Evolutionary conservation across 2,113 vertebrate genomes (phyloP).

Genomic region (Phalacrocorax aristotelis): DNA sequence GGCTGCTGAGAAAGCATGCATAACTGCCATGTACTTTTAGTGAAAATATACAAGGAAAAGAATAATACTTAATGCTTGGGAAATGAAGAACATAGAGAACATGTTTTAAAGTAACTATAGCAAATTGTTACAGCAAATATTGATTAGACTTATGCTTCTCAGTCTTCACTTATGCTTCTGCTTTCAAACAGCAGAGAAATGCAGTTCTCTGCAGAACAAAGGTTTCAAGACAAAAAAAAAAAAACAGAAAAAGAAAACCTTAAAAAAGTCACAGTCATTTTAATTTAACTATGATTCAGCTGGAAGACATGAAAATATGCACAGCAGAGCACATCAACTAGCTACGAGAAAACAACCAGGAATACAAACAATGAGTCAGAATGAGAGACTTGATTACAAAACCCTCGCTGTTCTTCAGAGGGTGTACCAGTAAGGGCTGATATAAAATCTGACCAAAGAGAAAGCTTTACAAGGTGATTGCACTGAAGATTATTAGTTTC

Average conservation of each 20-base stretch:
- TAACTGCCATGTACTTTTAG: neutral
- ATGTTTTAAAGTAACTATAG: neutral
- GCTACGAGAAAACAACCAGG: neutral
- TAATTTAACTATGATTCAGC: neutral
- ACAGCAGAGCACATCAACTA: neutral
- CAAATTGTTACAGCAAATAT: neutral
- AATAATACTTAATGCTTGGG: neutral
- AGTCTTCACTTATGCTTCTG: neutral
- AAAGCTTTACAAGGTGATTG: neutral
- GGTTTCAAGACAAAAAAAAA: neutral
- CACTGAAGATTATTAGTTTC: neutral
- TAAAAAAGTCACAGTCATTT: neutral
- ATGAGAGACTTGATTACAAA: neutral
- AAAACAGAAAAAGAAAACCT: neutral
- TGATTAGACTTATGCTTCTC: neutral
- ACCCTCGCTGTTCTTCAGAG: neutral
- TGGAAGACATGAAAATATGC: neutral
- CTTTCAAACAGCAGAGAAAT: neutral
- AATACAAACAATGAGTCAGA: neutral
- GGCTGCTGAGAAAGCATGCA: fast-evolving
- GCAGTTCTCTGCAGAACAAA: neutral
- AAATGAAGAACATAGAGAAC: neutral
- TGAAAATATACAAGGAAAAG: neutral
- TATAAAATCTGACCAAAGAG: neutral
- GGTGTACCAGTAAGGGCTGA: neutral